A percentile compares a stretch with the other conserved stretches of the same genome.
These are phyloP conservation scores for Epizoanthus ramosus DNA, from an alignment of 92 coral and sea anemone genomes.

Conservation along the genomic window DNA sequence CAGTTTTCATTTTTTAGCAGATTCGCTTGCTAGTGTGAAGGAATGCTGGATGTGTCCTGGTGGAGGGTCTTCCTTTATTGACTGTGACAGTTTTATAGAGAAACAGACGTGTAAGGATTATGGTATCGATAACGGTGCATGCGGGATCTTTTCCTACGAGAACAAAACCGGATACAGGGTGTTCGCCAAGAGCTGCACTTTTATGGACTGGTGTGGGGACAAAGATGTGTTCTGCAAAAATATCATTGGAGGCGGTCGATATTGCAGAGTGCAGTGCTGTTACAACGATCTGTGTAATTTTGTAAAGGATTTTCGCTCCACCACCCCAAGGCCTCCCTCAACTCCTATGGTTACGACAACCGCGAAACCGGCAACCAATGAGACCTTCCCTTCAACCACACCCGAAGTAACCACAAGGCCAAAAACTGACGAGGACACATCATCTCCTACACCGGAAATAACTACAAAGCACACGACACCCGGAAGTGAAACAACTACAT, in stretches of 20 bases:
- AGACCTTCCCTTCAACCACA: not conserved
- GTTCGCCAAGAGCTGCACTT: not conserved
- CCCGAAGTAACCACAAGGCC: not conserved
- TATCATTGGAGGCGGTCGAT: not conserved
- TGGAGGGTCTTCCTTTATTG: not conserved
- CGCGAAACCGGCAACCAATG: not conserved
- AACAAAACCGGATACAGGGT: not conserved
- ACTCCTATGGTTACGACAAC: not conserved
- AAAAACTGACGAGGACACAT: not conserved
- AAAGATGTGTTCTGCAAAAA: constrained; percentile 3
- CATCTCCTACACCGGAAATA: not conserved
- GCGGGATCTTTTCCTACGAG: not conserved
- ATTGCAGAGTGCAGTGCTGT: constrained; percentile 2
- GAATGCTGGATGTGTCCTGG: constrained; percentile 23
- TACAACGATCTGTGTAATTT: not conserved
- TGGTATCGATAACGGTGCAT: not conserved
- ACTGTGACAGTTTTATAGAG: not conserved
- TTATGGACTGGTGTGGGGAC: not conserved
- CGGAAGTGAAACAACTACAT: constrained; percentile 1
- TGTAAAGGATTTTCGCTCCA: not conserved
- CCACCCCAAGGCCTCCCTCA: not conserved
- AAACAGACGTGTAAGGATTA: not conserved
- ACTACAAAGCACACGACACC: not conserved
- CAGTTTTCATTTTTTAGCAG: too few species aligned
- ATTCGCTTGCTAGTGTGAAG: not conserved